Evolutionary conservation across 1,140 invertebrate species (phyloP), one percentile per base, ranked within the genome.

Genomic region (Eueides isabella): DNA sequence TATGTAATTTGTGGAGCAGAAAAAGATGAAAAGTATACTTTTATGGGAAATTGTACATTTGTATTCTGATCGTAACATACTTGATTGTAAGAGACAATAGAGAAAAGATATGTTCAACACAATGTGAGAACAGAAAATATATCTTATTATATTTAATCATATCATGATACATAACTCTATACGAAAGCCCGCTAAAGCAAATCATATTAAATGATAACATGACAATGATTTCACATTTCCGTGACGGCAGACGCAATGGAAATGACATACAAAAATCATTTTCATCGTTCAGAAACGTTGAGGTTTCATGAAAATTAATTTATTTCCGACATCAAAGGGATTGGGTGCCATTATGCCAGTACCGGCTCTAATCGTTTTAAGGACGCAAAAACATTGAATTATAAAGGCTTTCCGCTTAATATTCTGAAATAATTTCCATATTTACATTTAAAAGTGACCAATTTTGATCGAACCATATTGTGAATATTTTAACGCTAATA

Each of bases 281-380:
- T 74, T 71, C 77, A 79, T 74, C 74, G 72, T 74, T 75, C 73
- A 68, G 64, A 78, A 78, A 74, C 35, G 70, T 66, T 35, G 65
- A 75, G 67, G 67, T 63, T 76, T 76, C 72, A 73, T 75, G 33
- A 55, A 80, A 80, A 83, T 85, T 80, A 83, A 85, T 83, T 83
- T 80, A 81, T 80, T 84, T 82, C 70, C n/a, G 66, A 78, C 74
- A 84, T 83, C 79, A 84, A 81, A 82, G 67, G 67, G 73, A 73
- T 71, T 75, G 61, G 31, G 55, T 48, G 67, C 74, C 33, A 66
- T 75, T 75, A 73, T 71, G 19, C 62, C 61, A 48, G 71, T 75
- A 68, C 30, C 73, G 44, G 66, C 55, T 66, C 70, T 74, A 72
- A 76, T 69, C 72, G 72, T 68, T 67, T 71, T 71, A 48, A 69